These are phyloP conservation scores for Chrysoperla carnea DNA, from an alignment of 1,140 invertebrate species.

Conservation along the genomic window DNA sequence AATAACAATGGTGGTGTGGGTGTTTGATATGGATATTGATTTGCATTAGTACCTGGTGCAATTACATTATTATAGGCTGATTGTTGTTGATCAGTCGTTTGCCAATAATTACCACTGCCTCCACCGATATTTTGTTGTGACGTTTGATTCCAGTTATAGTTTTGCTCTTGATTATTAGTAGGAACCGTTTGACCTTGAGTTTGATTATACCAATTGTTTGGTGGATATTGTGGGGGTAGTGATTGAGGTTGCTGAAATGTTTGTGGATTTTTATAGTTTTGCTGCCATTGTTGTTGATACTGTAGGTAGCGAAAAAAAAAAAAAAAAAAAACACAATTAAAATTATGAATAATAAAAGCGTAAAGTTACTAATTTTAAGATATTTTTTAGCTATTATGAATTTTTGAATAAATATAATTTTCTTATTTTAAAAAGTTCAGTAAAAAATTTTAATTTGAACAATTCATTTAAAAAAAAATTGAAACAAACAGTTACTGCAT, in stretches of 20 bases:
- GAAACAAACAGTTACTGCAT: too few relatives aligned
- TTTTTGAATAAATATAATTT: too few relatives aligned
- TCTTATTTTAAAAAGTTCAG: too few relatives aligned
- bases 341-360: too few relatives aligned
- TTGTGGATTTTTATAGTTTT: constrained; percentile 4
- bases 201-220: constrained; percentile 11
- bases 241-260: too few relatives aligned
- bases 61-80: constrained; percentile 3
- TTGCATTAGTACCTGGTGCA: constrained; percentile 1
- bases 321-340: too few relatives aligned
- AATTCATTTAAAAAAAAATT: too few relatives aligned
- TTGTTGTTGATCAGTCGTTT: background rate
- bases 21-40: constrained; percentile 5
- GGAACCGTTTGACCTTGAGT: constrained; percentile 1
- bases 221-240: constrained; percentile 2
- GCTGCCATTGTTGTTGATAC: constrained; percentile 17
- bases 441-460: too few relatives aligned
- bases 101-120: background rate
- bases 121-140: constrained; percentile 1
- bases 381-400: too few relatives aligned
- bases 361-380: too few relatives aligned
- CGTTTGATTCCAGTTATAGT: constrained; percentile 13
- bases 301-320: constrained; percentile 1
- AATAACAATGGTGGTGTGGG: constrained; percentile 4
- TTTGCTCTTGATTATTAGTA: constrained; percentile 3